Base-by-base conservation (phyloP, 2,888 invertebrate species). In the Enchytraeus crypticus region DNA sequence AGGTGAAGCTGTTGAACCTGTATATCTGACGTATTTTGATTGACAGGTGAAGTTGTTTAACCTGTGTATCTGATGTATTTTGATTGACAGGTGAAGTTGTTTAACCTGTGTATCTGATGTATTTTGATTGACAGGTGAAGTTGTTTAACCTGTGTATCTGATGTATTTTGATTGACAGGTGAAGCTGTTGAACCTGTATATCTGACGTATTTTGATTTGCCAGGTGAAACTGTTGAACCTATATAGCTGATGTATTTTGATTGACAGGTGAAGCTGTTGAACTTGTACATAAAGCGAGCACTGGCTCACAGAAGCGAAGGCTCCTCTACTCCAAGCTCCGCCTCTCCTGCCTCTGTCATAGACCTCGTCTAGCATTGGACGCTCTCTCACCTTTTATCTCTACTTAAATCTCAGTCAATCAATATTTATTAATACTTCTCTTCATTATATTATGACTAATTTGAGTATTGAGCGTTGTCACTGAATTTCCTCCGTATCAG, bases 101-200 rank as follows among this genome's bases (percentile, higher is more conserved):
- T 92, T 65, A 87, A 90, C 71, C 81, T 89, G 65, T 88, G 88
- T 76, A 88, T 88, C 71, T 84, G 85, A 74, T 81, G 87, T 69
- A 84, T 74, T 14, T 69, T 72, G 59, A 71, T 73, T 32, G 71
- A 75, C 57, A 70, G 70, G 59, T 71, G 30, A n/a, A n/a, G n/a
- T n/a, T n/a, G n/a, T n/a, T n/a, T n/a, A n/a, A n/a, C n/a, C n/a
- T n/a, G n/a, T n/a, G n/a, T n/a, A n/a, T n/a, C n/a, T n/a, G n/a
- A n/a, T n/a, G n/a, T n/a, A n/a, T n/a, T n/a, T n/a, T n/a, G n/a
- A 14, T n/a, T n/a, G n/a, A n/a, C n/a, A n/a, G n/a, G n/a, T n/a
- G n/a, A n/a, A n/a, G n/a, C n/a, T n/a, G 14, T 49, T 14, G 21
- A 21, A 49, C 23, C 8, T 49, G 11, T 14, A 49, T 14, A 49